Evolutionary conservation across 35 echinoderm and acorn worm genomes (phyloP).

Genomic region (Lytechinus pictus): DNA sequence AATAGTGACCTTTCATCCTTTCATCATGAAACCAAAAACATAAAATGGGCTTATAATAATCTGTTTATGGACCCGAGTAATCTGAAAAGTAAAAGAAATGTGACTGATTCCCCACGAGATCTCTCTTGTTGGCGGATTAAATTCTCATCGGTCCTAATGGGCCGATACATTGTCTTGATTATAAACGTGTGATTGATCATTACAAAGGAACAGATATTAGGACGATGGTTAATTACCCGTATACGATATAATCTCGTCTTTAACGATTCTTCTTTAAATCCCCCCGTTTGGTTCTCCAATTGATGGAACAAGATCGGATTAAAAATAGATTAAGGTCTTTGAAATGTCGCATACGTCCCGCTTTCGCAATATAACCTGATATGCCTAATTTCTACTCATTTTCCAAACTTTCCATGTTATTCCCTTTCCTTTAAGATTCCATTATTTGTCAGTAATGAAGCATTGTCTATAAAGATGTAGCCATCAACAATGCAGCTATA

Average conservation of each 20-base stretch:
- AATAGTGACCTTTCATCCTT: too few relatives aligned
- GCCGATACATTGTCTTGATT: not conserved
- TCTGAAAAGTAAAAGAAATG: too few relatives aligned
- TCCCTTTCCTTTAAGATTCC: not conserved
- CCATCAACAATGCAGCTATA: not conserved
- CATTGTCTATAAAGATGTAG: not conserved
- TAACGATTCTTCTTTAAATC: not conserved
- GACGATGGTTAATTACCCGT: not conserved
- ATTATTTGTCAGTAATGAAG: not conserved
- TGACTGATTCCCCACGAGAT: not conserved
- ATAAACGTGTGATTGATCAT: not conserved
- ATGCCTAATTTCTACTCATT: not conserved
- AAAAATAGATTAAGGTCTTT: not conserved
- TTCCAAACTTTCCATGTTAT: not conserved
- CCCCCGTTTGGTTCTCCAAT: not conserved
- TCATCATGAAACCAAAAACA: too few relatives aligned
- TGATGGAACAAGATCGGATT: not conserved
- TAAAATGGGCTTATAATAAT: too few relatives aligned
- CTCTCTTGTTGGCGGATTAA: not conserved
- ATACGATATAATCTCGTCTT: not conserved
- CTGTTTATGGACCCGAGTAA: too few relatives aligned
- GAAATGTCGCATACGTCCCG: not conserved
- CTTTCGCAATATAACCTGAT: not conserved
- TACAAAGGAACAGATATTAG: not conserved
- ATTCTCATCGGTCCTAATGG: not conserved